These are phyloP conservation scores for Epizoanthus illoricatus DNA, from an alignment of 92 coral and sea anemone genomes.

Conservation along the genomic window DNA sequence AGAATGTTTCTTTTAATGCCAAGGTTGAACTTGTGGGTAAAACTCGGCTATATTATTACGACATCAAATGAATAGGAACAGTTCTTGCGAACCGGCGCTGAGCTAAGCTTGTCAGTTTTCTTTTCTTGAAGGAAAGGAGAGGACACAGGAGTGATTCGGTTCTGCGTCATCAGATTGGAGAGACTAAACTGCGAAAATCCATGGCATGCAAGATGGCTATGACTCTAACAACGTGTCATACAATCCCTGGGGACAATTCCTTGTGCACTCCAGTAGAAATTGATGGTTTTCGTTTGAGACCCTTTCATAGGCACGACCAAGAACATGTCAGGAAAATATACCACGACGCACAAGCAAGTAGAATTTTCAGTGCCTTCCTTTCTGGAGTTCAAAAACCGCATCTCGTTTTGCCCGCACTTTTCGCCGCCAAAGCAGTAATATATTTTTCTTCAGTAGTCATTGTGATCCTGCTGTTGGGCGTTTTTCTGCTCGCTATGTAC, in stretches of 20 bases:
- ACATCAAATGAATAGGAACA: not conserved
- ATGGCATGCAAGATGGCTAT: not conserved
- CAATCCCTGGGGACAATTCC: not conserved
- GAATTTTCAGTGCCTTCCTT: constrained; percentile 56
- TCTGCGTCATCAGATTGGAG: not conserved
- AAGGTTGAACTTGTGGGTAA: constrained; percentile 26
- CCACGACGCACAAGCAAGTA: constrained; percentile 59
- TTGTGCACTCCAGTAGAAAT: not conserved
- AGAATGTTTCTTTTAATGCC: constrained; percentile 8
- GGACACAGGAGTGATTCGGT: not conserved
- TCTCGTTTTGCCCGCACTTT: constrained; percentile 47
- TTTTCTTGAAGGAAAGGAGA: constrained; percentile 5
- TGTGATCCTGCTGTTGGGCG: constrained; percentile 12
- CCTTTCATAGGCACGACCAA: constrained; percentile 38
- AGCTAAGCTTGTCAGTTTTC: constrained; percentile 3
- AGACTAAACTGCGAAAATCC: not conserved
- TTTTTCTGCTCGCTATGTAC: constrained; percentile 43
- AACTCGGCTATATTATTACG: not conserved
- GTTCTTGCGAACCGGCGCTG: constrained; percentile 1
- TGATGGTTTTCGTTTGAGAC: constrained; percentile 10
- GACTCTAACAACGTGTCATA: not conserved
- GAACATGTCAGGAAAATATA: constrained; percentile 42
- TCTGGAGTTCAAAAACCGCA: constrained; percentile 52
- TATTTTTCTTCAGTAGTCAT: constrained; percentile 23
- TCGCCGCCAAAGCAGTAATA: constrained; percentile 31